A percentile compares a stretch with the other conserved stretches of the same genome.
phyloP scores from a whole-genome alignment of 2,113 vertebrate genomes.

The Rynchops niger region DNA sequence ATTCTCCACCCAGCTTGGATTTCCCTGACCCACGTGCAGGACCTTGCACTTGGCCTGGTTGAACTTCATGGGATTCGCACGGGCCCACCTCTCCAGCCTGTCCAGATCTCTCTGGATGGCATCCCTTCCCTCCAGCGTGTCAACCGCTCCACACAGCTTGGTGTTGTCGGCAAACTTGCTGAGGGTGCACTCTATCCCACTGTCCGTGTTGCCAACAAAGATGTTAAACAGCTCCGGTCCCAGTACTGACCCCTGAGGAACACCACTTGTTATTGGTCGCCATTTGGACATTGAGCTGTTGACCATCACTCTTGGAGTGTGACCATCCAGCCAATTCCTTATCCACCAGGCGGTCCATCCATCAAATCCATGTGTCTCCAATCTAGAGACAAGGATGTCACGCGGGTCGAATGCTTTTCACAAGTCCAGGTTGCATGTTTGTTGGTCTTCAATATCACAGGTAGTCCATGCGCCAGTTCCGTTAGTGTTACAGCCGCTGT shows the following conservation, averaged over 20 bases:
- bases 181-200: not conserved
- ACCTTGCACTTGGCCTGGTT: not conserved
- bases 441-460: too few species aligned
- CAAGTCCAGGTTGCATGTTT: too few species aligned
- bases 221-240: not conserved
- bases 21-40: not conserved
- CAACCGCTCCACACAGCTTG: not conserved
- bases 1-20: not conserved
- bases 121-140: not conserved
- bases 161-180: not conserved
- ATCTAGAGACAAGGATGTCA: too few species aligned
- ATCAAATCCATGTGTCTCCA: too few species aligned
- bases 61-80: not conserved
- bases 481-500: fast-evolving
- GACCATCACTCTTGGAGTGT: not conserved
- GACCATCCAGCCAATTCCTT: too few species aligned
- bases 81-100: not conserved
- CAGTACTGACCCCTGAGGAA: not conserved
- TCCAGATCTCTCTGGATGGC: not conserved
- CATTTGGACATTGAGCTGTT: not conserved
- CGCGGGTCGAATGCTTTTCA: too few species aligned
- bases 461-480: fast-evolving
- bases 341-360: too few species aligned
- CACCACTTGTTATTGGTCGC: not conserved
- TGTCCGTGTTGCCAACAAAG: not conserved